Evolutionary conservation across 2,113 vertebrate genomes (phyloP), one percentile per base, ranked within the genome.

Genomic region (Speoplatyrhinus poulsoni): DNA sequence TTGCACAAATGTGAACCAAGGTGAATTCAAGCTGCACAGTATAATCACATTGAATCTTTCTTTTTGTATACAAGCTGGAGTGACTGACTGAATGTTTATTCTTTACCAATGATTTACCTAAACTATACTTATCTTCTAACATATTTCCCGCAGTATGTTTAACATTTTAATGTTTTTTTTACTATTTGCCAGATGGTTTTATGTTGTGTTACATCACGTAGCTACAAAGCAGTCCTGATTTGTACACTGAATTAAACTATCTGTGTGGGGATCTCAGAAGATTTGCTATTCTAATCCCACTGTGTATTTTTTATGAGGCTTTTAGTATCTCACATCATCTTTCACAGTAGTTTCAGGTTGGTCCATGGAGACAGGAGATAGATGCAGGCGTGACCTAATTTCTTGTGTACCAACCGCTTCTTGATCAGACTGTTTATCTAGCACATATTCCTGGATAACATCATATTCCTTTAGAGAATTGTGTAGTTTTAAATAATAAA

Each of bases 401-500:
- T 82, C 66, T 47, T 61, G 62, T 65, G 64, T 73, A 65, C 62
- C 69, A 76, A 56, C 32, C 6, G 19, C 63, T 59, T 69, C 58
- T 60, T 71, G 65, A 75, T 66, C 59, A 46, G 53, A 47, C 62
- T 17, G 17, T 67, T 67, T 69, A 70, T 65, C 69, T 62, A 11
- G 66, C 69, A 26, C 26, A 26, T 26, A 26, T 26, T 26, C 26
- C 26, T 26, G 26, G 26, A 26, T 58, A 62, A 61, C 41, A 61
- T 60, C 33, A 48, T 32, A 6, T 57, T 41, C 56, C 73, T 69
- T 65, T 13, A 62, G 75, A 69, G 66, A 55, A 70, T 65, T 54
- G 60, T 19, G 36, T 41, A 41, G 36, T 41, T 6, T 8, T 41
- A 41, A 4, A 41, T 5, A 41, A 5, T 41, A 8, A 41, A 41